Evolutionary conservation across 2,888 invertebrate species (phyloP), one percentile per base, ranked within the genome.

Genomic region (Habrosyne pyritoides): DNA sequence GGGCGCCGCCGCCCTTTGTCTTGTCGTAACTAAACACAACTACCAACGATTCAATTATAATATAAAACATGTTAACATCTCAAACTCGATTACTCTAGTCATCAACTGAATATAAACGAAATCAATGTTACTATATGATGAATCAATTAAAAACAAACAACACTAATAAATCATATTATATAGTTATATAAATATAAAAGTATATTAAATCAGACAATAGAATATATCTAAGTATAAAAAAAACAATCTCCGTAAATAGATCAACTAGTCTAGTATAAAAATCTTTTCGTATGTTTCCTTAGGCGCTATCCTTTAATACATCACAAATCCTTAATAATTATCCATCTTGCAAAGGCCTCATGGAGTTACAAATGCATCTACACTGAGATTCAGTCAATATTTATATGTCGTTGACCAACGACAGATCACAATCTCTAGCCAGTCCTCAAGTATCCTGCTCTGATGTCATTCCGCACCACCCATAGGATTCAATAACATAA

Each of bases 221-320:
- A 89, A 91, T 92, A 91, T 90, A 87, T 92, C 90, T 93, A 93
- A 91, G 89, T 91, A 92, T 92, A 92, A 92, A 91, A 86, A n/a
- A 92, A 93, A 93, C 93, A 93, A 93, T 93, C 93, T 93, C 91
- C 93, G 92, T 92, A 93, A 91, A 91, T 92, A 93, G 91, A 89
- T 91, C 87, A 91, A 89, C 91, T 92, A 90, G 86, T 88, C 91
- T 93, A 93, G 90, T 93, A 93, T 93, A 93, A 93, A 93, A 93
- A 91, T 89, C 89, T 91, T 92, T 91, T 92, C 92, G 91, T 92
- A 92, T 91, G 91, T 91, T 89, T 93, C 91, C 90, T 91, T 91
- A 93, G 91, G 93, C 93, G 91, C 92, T 93, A 93, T 92, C 93
- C 92, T 84, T 92, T 89, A 91, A 91, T 90, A 91, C 92, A 93